These are phyloP conservation scores for Miopithecus talapoin DNA, from an alignment of 2,797 vertebrate genomes.

Conservation along the genomic window DNA sequence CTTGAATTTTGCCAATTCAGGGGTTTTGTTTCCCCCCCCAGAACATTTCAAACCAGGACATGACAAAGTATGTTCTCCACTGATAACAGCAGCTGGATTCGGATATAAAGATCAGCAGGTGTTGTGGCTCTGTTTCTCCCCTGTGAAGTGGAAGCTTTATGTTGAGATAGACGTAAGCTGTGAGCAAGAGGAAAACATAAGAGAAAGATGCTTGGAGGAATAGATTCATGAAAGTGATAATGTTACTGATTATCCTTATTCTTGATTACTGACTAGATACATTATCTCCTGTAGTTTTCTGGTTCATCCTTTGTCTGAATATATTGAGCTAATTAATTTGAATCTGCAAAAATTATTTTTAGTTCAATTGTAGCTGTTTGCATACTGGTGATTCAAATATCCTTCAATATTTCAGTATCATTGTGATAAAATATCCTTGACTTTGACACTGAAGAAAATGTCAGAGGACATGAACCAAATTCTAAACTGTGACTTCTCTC, in stretches of 20 bases:
- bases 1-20: neutral
- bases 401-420: neutral
- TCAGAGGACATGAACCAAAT: neutral
- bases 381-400: neutral
- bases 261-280: neutral
- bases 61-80: neutral
- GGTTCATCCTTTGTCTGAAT: neutral
- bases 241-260: neutral
- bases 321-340: neutral
- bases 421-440: neutral
- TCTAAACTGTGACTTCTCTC: neutral
- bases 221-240: neutral
- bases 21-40: rapidly evolving
- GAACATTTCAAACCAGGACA: neutral
- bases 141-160: neutral
- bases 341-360: neutral
- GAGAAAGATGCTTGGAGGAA: neutral
- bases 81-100: neutral
- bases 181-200: neutral
- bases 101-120: neutral
- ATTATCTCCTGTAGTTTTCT: neutral
- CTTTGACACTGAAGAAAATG: neutral
- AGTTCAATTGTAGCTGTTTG: neutral
- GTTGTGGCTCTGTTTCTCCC: neutral
- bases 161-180: neutral